phyloP scores from a whole-genome alignment of 1,140 invertebrate species.

The Ctenoplectra terminalis region DNA sequence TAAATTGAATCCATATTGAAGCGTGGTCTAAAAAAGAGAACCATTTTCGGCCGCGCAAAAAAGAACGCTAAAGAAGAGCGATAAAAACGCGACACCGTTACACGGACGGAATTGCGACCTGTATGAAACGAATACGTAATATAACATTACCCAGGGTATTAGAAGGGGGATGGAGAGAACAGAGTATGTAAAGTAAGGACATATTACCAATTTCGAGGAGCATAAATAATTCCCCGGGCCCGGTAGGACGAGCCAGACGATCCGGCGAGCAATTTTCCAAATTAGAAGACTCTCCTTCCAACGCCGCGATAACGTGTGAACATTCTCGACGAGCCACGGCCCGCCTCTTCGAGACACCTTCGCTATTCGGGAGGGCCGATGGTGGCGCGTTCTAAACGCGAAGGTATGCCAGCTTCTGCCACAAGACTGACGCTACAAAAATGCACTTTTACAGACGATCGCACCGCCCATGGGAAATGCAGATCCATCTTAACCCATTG shows the following conservation, averaged over 20 bases:
- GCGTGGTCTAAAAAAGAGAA: neutral
- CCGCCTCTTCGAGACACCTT: slow-evolving; percentile 27
- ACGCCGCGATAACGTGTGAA: slow-evolving; percentile 41
- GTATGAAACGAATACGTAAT: slow-evolving; percentile 50
- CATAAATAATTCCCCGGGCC: slow-evolving; percentile 43
- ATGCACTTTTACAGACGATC: neutral
- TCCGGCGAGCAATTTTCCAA: slow-evolving; percentile 51
- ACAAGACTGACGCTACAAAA: slow-evolving; percentile 12
- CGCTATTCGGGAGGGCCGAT: slow-evolving; percentile 14
- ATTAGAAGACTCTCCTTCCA: slow-evolving; percentile 50
- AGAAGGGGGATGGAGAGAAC: neutral
- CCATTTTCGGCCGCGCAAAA: neutral
- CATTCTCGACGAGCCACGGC: slow-evolving; percentile 40
- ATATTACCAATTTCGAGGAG: slow-evolving; percentile 55
- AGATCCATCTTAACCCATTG: neutral
- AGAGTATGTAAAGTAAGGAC: slow-evolving; percentile 49
- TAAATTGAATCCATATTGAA: slow-evolving; percentile 29
- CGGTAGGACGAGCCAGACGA: slow-evolving; percentile 25
- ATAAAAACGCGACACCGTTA: slow-evolving; percentile 22
- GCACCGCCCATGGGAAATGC: neutral
- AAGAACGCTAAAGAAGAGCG: neutral
- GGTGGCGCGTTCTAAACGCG: neutral
- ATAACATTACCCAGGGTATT: slow-evolving; percentile 47
- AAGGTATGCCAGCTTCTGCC: slow-evolving; percentile 12
- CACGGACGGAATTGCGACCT: slow-evolving; percentile 14